A percentile compares a stretch with the other conserved stretches of the same genome.
Conservation (phyloP, 2,797 vertebrate genomes). For the Chromis chromis region DNA sequence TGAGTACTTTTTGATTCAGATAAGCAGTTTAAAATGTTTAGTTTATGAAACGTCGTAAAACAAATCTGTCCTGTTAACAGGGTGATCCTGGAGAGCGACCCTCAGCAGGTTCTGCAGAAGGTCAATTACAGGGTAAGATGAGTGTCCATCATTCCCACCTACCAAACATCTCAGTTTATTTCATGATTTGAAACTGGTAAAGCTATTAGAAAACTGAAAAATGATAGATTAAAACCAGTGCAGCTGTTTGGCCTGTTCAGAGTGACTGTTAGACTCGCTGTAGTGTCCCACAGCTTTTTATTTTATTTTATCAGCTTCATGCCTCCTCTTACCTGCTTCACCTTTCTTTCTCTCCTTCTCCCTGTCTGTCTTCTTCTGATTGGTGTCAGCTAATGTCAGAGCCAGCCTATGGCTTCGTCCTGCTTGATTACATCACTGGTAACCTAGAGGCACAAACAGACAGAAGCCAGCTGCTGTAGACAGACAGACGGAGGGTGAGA, state of each 20-base stretch:
- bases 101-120: slow-evolving; percentile 92
- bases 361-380: slow-evolving; percentile 45
- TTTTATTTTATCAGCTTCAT: slow-evolving; percentile 25
- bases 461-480: slow-evolving; percentile 76
- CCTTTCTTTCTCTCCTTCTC: slow-evolving; percentile 44
- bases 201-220: not conserved
- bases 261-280: slow-evolving; percentile 4
- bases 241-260: slow-evolving; percentile 23
- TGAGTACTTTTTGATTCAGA: not conserved
- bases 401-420: slow-evolving; percentile 86
- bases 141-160: not conserved
- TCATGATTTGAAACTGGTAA: not conserved
- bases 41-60: too few species aligned
- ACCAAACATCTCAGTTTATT: not conserved
- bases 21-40: too few species aligned
- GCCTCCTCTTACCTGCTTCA: slow-evolving; percentile 49
- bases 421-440: slow-evolving; percentile 90
- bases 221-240: not conserved
- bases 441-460: slow-evolving; percentile 82
- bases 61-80: slow-evolving; percentile 73
- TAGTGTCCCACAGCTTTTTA: slow-evolving; percentile 23
- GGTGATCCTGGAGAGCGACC: slow-evolving; percentile 94
- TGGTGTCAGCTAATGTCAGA: slow-evolving; percentile 82
- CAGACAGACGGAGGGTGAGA: slow-evolving; percentile 43
- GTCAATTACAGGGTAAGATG: slow-evolving; percentile 92